These are phyloP conservation scores for Varanus salvator DNA, from an alignment of 2,113 vertebrate species.

Conservation along the genomic window DNA sequence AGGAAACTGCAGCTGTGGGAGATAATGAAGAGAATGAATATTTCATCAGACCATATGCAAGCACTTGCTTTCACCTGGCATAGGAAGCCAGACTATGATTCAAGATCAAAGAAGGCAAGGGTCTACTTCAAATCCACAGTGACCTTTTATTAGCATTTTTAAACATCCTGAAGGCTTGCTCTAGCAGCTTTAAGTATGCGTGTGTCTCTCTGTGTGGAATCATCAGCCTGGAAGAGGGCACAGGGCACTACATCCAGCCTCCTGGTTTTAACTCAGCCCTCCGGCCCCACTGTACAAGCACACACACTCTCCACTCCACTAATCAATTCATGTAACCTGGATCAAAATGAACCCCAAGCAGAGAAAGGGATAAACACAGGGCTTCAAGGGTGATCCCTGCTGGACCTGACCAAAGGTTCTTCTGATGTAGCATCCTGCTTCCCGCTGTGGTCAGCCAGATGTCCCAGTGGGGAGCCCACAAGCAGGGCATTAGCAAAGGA, in stretches of 20 bases:
- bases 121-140: slow-evolving; percentile 10
- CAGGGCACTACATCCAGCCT: neutral
- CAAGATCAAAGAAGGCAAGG: slow-evolving; percentile 57
- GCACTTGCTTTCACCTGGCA: slow-evolving; percentile 38
- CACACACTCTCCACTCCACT: too few species aligned
- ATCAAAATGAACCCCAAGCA: neutral
- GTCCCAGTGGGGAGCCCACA: neutral
- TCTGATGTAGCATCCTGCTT: neutral
- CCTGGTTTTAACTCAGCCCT: neutral
- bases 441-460: neutral
- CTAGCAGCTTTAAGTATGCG: slow-evolving; percentile 21
- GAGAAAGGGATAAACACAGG: neutral
- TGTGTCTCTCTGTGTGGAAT: neutral
- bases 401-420: neutral
- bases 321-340: neutral
- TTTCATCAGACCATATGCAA: slow-evolving; percentile 55
- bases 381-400: neutral
- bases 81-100: slow-evolving; percentile 45
- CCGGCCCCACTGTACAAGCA: neutral
- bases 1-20: slow-evolving; percentile 55
- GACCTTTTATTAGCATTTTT: slow-evolving; percentile 40
- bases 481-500: too few species aligned
- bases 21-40: slow-evolving; percentile 29
- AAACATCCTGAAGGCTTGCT: slow-evolving; percentile 47
- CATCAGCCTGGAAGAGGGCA: neutral